Evolutionary conservation across 2,888 invertebrate species (phyloP), one percentile per base, ranked within the genome.

Genomic region (Drosophila paracracens): DNA sequence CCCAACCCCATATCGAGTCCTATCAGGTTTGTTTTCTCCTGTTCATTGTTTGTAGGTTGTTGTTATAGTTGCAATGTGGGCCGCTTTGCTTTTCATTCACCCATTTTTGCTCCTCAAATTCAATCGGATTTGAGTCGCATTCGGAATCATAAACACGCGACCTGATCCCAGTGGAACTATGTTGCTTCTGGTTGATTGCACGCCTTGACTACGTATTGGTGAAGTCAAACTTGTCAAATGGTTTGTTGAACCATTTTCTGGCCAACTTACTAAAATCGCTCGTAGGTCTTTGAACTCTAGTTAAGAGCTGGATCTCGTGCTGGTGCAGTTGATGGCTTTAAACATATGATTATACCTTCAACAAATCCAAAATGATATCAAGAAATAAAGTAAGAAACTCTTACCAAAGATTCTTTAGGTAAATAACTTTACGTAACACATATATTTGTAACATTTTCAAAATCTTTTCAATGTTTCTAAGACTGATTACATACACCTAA

Each of bases 31-130:
- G 18, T 29, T 65, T 25, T 35, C 18, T 25, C 38, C 43, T 46
- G 21, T 25, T 46, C 16, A 16, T 76, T 83, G 82, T 89, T 91
- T 87, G 70, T 91, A 91, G 91, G 92, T 91, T 91, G 92, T 91
- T 91, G 91, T 91, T 91, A 91, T 91, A 92, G 91, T 89, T 92
- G 91, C 91, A 82, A 69, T 50, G 74, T 48, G 62, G 57, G n/a
- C 38, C 61, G 56, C 58, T 66, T 76, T 81, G 71, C 70, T 68
- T 88, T 81, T 62, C 59, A 70, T 83, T 86, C 62, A 82, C 81
- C 78, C 60, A 80, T 51, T 61, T 83, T 60, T 43, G 69, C 79
- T 31, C 48, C 71, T 69, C 5, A 4, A 65, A 46, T 70, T 70
- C 40, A 53, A 67, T 54, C 52, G 68, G 53, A 36, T 54, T 46